Conservation (phyloP, 1,140 invertebrate species). For the Vanessa tameamea region DNA sequence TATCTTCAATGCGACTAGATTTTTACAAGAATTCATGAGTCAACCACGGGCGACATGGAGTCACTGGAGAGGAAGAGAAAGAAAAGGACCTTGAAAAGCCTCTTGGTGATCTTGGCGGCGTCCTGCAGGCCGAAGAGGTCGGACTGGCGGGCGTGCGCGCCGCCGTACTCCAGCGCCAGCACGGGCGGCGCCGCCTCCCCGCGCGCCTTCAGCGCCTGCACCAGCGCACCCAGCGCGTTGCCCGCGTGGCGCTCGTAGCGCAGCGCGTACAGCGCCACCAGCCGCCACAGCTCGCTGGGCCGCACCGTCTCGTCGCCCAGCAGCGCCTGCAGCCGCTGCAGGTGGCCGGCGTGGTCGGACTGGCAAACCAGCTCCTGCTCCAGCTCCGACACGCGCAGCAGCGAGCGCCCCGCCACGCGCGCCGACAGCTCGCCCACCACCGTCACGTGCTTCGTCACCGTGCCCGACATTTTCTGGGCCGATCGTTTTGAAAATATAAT, state of each 20-base stretch:
- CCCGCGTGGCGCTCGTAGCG: slow-evolving; percentile 94
- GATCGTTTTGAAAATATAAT: no score
- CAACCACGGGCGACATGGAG: no score
- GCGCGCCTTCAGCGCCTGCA: slow-evolving; percentile 84
- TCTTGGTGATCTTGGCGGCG: slow-evolving; percentile 94
- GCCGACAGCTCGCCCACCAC: slow-evolving; percentile 96
- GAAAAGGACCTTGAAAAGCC: slow-evolving; percentile 89
- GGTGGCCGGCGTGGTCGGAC: slow-evolving; percentile 93
- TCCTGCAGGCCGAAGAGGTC: slow-evolving; percentile 93
- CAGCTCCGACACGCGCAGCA: slow-evolving; percentile 96
- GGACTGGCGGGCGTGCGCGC: slow-evolving; percentile 87
- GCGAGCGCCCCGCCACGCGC: slow-evolving; percentile 87
- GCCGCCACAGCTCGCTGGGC: slow-evolving; percentile 90
- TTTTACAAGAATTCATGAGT: no score
- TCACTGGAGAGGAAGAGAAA: no score
- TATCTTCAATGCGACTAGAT: no score
- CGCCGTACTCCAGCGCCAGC: slow-evolving; percentile 89
- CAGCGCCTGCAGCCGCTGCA: slow-evolving; percentile 88
- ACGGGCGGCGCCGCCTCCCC: slow-evolving; percentile 84
- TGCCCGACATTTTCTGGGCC: slow-evolving; percentile 96
- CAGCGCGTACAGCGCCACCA: slow-evolving; percentile 96
- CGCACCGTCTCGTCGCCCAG: slow-evolving; percentile 86
- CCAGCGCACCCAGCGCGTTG: slow-evolving; percentile 89
- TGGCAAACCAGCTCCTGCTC: slow-evolving; percentile 98
- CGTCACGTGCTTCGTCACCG: slow-evolving; percentile 98